Base-by-base conservation (phyloP, 1,140 invertebrate species). In the Dendroctonus ponderosae region DNA sequence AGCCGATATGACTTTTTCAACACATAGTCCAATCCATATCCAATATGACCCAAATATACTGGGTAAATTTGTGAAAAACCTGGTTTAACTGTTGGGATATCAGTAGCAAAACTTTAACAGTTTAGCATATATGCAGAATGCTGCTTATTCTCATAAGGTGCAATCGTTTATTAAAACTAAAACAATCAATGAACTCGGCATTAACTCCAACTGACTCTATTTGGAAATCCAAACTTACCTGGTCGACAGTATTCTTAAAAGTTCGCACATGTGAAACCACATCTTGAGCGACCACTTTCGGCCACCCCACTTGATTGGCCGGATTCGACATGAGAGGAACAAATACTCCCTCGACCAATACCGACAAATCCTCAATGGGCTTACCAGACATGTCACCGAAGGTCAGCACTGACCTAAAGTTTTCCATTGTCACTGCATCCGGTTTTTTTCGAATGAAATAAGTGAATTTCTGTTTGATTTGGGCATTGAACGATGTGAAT, bases 311-410 rank as follows among this genome's bases (percentile, higher is more conserved):
- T 69, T 90, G 87, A 77, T 92, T 93, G 59, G 82, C 80, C 5
- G 84, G 80, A 72, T 87, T 89, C 40, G 84, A 85, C 26, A 93
- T 75, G 8, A 93, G 72, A 15, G 91, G 91, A 5, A 90, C 82
- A 15, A 92, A 89, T 82, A 70, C 84, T 73, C 93, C 87, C 74
- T 94, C 91, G 4, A 92, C 84, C 72, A 94, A 85, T 8, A 87
- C 82, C 26, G 86, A 85, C 0, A 95, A 75, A 75, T 94, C 91
- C 61, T 93, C 90, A 0, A 95, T 79, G 0, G 91, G 87, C 69
- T 88, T 88, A 2, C 87, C 84, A 3, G 90, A 86, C 73, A 95
- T 83, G 77, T 95, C 92, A 6, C 93, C 93, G 69, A 88, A 87
- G n/a, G 89, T 82, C 6, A 94, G 72, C 2, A 82, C 77, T 39